These are phyloP conservation scores for Thyatira batis DNA, from an alignment of 2,888 invertebrate genomes.

Conservation along the genomic window DNA sequence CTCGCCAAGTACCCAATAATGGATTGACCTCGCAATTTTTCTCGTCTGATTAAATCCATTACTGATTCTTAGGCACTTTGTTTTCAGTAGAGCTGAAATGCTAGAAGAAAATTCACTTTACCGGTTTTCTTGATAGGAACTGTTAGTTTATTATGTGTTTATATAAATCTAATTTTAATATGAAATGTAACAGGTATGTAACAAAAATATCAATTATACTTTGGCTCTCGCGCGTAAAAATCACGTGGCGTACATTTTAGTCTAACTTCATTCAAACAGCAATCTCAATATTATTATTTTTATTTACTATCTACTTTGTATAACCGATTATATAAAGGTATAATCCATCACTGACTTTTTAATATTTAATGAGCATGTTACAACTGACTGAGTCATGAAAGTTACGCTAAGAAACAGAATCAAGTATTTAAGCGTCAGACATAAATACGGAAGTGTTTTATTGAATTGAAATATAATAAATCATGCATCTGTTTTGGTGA, in stretches of 20 bases:
- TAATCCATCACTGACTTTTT: no score
- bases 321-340: no score
- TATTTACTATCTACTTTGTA: no score
- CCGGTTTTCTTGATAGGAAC: not conserved
- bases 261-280: no score
- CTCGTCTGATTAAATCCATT: constrained; percentile 1
- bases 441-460: not conserved
- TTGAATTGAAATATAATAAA: not conserved
- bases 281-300: no score
- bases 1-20: not conserved
- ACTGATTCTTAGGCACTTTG: not conserved
- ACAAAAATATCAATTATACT: no score
- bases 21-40: not conserved
- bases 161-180: no score
- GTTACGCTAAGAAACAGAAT: not conserved
- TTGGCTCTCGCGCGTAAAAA: no score
- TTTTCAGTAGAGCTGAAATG: not conserved
- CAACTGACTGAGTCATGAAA: not conserved
- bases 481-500: constrained; percentile 2
- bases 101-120: not conserved
- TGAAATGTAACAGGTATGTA: no score
- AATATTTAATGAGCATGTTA: not conserved
- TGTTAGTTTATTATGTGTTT: not conserved
- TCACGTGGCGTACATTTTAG: no score
- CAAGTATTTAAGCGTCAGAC: not conserved